Evolutionary conservation across 2,888 invertebrate genomes (phyloP), one percentile per base, ranked within the genome.

Genomic region (Drosophila subsilvestris): DNA sequence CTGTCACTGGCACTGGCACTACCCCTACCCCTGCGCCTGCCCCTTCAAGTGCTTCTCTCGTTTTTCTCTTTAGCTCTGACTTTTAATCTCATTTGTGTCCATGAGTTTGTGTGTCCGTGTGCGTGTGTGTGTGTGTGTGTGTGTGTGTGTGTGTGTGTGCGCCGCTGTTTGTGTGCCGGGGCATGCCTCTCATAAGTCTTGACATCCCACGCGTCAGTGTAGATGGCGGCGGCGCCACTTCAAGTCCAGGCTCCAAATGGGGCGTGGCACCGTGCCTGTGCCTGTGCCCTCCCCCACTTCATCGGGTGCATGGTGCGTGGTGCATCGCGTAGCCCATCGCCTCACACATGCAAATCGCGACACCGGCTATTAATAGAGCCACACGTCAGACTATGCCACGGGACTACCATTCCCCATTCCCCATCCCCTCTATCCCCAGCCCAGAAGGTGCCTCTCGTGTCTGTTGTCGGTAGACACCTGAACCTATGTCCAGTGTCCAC

Each of bases 81-180:
- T 84, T 84, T 80, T 84, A 84, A 81, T 86, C 81, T 86, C 70
- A 84, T 81, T 81, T 81, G 78, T 49, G 43, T 61, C 17, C 14
- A 14, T 22, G 14, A 45, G 44, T 14, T 29, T 50, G 43, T 25
- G 17, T 50, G 50, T 49, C n/a, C 29, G 50, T 22, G 58, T 50
- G 57, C 27, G 37, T 25, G n/a, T 63, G 27, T 48, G 49, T 47
- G 18, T 81, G 78, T 49, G 43, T 61, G n/a, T 10, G 12, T 22
- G 50, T 22, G 58, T 50, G 57, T 29, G 37, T 25, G n/a, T 63
- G 27, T 48, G 49, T 47, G 18, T 81, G 78, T 49, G 43, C 59
- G n/a, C 20, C 51, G 17, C 32, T 12, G 12, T 22, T 22, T 25
- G n/a, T 63, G 5, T 10, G 32, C 32, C 32, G 12, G 12, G 62